A percentile compares a stretch with the other conserved stretches of the same genome.
These are phyloP conservation scores for Tipula unca DNA, from an alignment of 2,888 invertebrate species.

Conservation along the genomic window DNA sequence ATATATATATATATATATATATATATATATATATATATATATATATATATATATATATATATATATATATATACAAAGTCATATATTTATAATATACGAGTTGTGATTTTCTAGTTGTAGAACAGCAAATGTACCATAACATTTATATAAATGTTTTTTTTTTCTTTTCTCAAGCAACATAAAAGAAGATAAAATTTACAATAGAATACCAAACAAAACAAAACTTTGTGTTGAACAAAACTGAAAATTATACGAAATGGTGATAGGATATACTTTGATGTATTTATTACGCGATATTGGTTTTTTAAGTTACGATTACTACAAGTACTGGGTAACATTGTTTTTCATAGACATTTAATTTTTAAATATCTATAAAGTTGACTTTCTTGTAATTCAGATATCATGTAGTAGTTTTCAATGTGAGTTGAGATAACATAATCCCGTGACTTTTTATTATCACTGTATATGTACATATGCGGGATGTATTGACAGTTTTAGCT, in stretches of 20 bases:
- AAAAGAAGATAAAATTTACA: not conserved
- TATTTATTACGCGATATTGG: not conserved
- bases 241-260: not conserved
- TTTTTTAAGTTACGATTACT: not conserved
- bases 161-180: not conserved
- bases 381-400: too few relatives aligned
- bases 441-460: too few relatives aligned
- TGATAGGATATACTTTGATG: not conserved
- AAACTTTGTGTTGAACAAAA: not conserved
- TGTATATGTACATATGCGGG: too few relatives aligned
- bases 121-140: constrained; percentile 8
- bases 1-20: too few relatives aligned
- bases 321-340: too few relatives aligned
- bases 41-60: not conserved
- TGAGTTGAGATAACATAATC: too few relatives aligned
- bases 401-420: too few relatives aligned
- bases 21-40: too few relatives aligned
- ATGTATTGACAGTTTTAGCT: too few relatives aligned
- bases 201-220: not conserved
- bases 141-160: not conserved
- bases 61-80: too few relatives aligned
- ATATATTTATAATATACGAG: not conserved
- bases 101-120: constrained; percentile 8
- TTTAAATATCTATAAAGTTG: too few relatives aligned
- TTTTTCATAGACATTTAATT: too few relatives aligned